Conservation (phyloP, 1,140 invertebrate species). For the Papilio helenus region DNA sequence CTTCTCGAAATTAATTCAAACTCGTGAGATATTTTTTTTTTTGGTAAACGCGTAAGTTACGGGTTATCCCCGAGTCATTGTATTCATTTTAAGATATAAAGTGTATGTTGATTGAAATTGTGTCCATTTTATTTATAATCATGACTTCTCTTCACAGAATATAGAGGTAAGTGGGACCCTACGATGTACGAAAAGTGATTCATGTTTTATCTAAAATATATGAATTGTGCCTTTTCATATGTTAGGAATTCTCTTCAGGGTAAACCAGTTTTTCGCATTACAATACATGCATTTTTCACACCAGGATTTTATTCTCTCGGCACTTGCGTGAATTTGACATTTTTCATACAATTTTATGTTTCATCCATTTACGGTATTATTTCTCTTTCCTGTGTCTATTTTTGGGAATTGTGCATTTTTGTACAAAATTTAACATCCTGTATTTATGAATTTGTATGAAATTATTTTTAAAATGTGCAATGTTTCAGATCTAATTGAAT, state of each 20-base stretch:
- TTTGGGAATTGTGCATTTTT: conserved; percentile 3
- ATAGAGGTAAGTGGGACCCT: conserved; percentile 76
- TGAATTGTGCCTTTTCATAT: neutral
- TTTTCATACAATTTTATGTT: conserved; percentile 16
- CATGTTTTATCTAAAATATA: neutral
- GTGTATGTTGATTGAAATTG: conserved; percentile 80
- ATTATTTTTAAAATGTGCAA: conserved; percentile 3
- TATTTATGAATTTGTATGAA: neutral
- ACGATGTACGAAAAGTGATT: conserved; percentile 25
- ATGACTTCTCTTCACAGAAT: conserved; percentile 79
- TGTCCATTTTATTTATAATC: conserved; percentile 82
- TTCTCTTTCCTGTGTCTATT: neutral
- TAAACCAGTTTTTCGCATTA: neutral
- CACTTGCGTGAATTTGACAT: conserved; percentile 16
- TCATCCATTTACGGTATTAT: neutral
- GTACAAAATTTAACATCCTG: neutral
- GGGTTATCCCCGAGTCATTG: conserved; percentile 62
- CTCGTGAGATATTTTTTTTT: conserved; percentile 46
- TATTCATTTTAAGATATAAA: conserved; percentile 82
- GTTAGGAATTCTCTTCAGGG: conserved; percentile 6
- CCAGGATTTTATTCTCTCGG: neutral
- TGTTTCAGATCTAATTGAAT: neutral
- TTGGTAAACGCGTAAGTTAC: conserved; percentile 47
- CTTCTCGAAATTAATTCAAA: conserved; percentile 65
- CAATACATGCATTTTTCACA: neutral